Base-by-base conservation (phyloP, 92 coral and sea anemone genomes). In the Porites lobata region DNA sequence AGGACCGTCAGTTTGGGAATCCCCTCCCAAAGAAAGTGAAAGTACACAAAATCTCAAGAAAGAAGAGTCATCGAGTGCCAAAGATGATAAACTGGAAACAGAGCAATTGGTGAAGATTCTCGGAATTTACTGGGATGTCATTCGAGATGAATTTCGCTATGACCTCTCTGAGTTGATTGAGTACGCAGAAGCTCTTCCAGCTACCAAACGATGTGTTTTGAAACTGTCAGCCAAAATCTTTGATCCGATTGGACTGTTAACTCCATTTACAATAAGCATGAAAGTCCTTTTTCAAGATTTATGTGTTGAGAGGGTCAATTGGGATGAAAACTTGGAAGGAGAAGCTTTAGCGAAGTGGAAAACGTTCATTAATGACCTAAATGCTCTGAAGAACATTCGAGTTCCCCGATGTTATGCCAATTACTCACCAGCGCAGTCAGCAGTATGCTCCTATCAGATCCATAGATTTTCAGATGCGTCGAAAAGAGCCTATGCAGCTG, bases 221-320 rank as follows among this genome's bases (percentile, higher is more conserved):
- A 94, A 89, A 65, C 38, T 88, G 91, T 50, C 95, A 17, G 92
- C 95, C 38, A 92, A 94, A 89, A 94, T 89, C 69, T 94, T 92
- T 9, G 94, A 92, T 82, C 98, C 94, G 17, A 26, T 90, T 43
- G 94, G 95, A 56, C 72, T 92, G 57, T 76, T 92, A 54, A 89
- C 85, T 67, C 91, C 86, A 5, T 94, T 92, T 53, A 85, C 81
- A 47, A 83, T 92, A 67, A 87, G 71, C 75, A 26, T 94, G 84
- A 94, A 91, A 80, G 73, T 85, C 81, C 77, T 94, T 65, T 94
- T 94, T 80, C 97, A 92, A 80, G 67, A 72, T 74, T 74, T 92
- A 52, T 92, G 92, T 86, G 56, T 89, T 50, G 90, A 89, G 67
- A 92, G 83, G 70, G 43, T 80, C 12, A 90, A 52, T n/a, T 65